Percentiles rank a stretch among this genome's conserved stretches.
These are phyloP conservation scores for Drosophila mauritiana DNA, from an alignment of 1,140 invertebrate species.

Conservation along the genomic window DNA sequence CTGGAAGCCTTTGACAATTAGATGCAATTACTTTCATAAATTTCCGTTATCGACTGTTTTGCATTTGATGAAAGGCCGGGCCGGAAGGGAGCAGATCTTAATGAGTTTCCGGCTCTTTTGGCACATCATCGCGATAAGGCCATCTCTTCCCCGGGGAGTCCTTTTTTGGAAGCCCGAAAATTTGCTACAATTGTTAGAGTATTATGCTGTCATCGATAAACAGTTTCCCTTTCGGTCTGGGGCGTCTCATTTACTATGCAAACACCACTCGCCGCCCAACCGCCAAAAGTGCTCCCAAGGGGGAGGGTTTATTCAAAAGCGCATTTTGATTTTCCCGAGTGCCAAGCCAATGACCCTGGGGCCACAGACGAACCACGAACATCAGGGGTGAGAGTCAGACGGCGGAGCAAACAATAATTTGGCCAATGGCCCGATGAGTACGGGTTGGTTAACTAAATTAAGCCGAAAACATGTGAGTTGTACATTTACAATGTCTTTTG, in stretches of 20 bases:
- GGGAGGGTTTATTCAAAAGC: constrained; percentile 19
- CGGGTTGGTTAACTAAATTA: constrained; percentile 59
- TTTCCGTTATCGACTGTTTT: constrained; percentile 46
- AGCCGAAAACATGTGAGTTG: constrained; percentile 57
- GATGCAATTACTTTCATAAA: constrained; percentile 66
- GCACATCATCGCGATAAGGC: constrained; percentile 40
- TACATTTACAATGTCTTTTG: constrained; percentile 29
- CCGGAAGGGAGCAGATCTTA: constrained; percentile 23
- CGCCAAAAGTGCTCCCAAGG: constrained; percentile 20
- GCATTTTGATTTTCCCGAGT: constrained; percentile 61
- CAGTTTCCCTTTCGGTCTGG: constrained; percentile 19
- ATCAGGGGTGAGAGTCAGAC: constrained; percentile 61
- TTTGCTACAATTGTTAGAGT: constrained; percentile 52
- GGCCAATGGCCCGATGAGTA: constrained; percentile 41
- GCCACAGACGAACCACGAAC: constrained; percentile 44
- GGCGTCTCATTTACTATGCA: constrained; percentile 48
- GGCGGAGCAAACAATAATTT: constrained; percentile 74
- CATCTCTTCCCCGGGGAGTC: constrained; percentile 38
- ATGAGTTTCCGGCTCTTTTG: constrained; percentile 44
- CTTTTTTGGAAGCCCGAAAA: constrained; percentile 29
- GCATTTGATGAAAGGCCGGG: constrained; percentile 35
- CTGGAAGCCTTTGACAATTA: constrained; percentile 45
- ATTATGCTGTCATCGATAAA: constrained; percentile 56
- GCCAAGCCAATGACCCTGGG: constrained; percentile 44
- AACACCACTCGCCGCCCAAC: constrained; percentile 26